Percentiles rank a stretch among this genome's conserved stretches.
Conservation (phyloP, 2,797 vertebrate genomes). For the Mormyrus proboscirostris region DNA sequence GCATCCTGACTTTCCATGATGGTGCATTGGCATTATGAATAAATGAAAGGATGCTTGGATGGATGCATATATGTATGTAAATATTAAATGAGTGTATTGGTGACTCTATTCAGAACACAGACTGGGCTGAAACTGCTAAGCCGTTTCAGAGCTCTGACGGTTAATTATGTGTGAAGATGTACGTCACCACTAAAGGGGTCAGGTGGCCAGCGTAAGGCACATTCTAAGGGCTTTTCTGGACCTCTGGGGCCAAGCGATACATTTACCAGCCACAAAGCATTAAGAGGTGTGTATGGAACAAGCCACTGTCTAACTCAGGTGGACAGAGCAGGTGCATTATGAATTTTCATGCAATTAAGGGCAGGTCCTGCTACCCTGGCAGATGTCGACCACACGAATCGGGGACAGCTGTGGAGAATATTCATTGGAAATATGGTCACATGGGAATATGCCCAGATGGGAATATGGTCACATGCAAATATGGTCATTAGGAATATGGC, state of each 20-base stretch:
- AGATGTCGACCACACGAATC: background rate
- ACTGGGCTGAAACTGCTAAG: background rate
- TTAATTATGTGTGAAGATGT: background rate
- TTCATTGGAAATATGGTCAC: background rate
- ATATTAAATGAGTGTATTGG: background rate
- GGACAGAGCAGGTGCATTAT: background rate
- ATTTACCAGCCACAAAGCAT: background rate
- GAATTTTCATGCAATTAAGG: background rate
- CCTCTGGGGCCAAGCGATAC: background rate
- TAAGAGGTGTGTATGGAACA: background rate
- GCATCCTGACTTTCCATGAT: background rate
- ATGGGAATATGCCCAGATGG: background rate
- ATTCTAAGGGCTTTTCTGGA: background rate
- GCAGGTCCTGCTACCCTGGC: background rate
- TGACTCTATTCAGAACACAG: background rate
- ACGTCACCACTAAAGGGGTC: background rate
- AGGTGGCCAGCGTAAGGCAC: background rate
- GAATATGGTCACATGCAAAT: background rate
- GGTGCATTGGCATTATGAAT: background rate
- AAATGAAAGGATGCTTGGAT: background rate
- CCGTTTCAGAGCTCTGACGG: background rate
- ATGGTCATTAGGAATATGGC: background rate
- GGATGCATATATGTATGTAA: background rate
- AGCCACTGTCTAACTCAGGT: background rate
- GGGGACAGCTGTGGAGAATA: background rate